A percentile compares a stretch with the other conserved stretches of the same genome.
Evolutionary conservation across 2,797 vertebrate genomes (phyloP).

Genomic region (Apogon hyalosoma): DNA sequence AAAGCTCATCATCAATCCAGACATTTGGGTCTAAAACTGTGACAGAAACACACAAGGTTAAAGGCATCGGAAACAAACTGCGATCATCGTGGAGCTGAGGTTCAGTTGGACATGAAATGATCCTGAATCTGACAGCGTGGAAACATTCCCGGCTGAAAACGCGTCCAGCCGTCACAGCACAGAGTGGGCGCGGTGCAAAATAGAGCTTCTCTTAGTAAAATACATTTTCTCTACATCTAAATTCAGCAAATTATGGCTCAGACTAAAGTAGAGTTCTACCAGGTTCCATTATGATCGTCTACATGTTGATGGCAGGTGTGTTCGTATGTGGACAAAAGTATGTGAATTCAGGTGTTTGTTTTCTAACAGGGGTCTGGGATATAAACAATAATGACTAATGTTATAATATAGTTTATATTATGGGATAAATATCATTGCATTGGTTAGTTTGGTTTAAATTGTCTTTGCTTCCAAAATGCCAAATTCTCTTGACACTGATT

Average conservation of each 20-base stretch:
- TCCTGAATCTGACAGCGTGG: neutral
- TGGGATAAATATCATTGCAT: too few relatives aligned
- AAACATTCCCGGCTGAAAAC: slow-evolving; percentile 48
- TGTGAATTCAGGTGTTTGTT: too few relatives aligned
- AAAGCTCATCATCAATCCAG: slow-evolving; percentile 33
- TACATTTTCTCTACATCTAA: slow-evolving; percentile 76
- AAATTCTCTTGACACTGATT: too few relatives aligned
- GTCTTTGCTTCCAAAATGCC: too few relatives aligned
- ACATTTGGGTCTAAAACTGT: slow-evolving; percentile 29
- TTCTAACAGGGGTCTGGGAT: too few relatives aligned
- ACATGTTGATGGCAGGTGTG: slow-evolving; percentile 36
- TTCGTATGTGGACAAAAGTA: neutral
- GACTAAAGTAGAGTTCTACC: slow-evolving; percentile 52
- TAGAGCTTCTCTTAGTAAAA: slow-evolving; percentile 82
- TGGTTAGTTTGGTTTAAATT: too few relatives aligned
- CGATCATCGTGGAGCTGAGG: slow-evolving; percentile 41
- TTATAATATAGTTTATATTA: too few relatives aligned
- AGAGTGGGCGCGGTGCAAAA: slow-evolving; percentile 78
- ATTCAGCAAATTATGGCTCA: slow-evolving; percentile 74
- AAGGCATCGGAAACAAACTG: slow-evolving; percentile 28
- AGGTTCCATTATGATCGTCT: slow-evolving; percentile 31
- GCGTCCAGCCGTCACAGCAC: slow-evolving; percentile 49
- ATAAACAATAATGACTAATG: too few relatives aligned
- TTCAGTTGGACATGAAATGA: slow-evolving; percentile 54
- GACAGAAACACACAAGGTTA: slow-evolving; percentile 49